phyloP scores from a whole-genome alignment of 2,888 invertebrate genomes.

The Rhingia rostrata region DNA sequence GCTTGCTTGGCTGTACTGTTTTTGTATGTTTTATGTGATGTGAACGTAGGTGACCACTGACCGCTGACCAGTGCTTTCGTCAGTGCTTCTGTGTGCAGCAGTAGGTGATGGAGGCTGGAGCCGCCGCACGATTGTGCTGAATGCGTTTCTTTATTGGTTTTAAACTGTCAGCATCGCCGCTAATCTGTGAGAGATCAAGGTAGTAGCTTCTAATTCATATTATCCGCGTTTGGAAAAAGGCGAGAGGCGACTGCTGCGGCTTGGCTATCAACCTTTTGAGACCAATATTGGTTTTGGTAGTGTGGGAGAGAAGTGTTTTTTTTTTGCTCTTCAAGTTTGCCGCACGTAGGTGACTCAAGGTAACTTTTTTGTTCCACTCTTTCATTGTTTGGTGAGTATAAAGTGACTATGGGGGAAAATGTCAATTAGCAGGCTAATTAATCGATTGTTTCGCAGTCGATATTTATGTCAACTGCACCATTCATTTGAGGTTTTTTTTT shows the following conservation, averaged over 20 bases:
- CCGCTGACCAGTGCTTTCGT: constrained; percentile 46
- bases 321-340: constrained; percentile 6
- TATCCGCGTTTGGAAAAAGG: constrained; percentile 32
- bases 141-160: constrained; percentile 73
- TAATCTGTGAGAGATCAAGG: constrained; percentile 71
- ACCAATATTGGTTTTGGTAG: constrained; percentile 37
- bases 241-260: constrained; percentile 17
- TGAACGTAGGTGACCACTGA: constrained; percentile 62
- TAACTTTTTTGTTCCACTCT: constrained; percentile 18
- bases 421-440: constrained; percentile 68
- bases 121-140: constrained; percentile 24
- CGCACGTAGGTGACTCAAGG: constrained; percentile 68
- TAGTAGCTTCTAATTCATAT: constrained; percentile 70
- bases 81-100: constrained; percentile 56
- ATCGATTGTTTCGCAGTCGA: constrained; percentile 53
- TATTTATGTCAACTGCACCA: not conserved
- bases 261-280: constrained; percentile 31
- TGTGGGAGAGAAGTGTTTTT: constrained; percentile 7
- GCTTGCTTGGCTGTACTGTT: too few relatives aligned
- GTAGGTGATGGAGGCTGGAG: constrained; percentile 1
- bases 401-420: constrained; percentile 38
- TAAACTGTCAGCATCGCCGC: constrained; percentile 72
- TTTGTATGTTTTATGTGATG: constrained; percentile 62
- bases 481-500: not conserved
- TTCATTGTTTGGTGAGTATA: not conserved